Conservation (phyloP, 2,888 invertebrate genomes). For the Reticulitermes lucifugus region DNA sequence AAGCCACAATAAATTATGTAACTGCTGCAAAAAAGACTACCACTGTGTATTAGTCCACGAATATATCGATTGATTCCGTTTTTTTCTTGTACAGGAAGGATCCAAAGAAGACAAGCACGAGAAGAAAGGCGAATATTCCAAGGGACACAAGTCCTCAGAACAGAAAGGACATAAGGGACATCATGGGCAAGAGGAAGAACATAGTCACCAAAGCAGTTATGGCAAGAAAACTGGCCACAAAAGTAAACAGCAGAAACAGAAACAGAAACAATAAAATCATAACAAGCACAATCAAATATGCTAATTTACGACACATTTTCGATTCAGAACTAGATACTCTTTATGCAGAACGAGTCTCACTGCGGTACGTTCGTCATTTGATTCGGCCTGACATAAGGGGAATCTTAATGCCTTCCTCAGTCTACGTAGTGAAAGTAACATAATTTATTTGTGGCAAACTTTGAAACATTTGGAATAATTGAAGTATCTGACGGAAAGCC, state of each 20-base stretch:
- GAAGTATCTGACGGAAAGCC: no score
- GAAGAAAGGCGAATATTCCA: constrained; percentile 58
- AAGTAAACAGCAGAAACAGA: neutral
- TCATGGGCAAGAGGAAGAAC: constrained; percentile 57
- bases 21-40: neutral
- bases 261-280: neutral
- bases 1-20: neutral
- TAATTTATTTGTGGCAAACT: no score
- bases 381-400: no score
- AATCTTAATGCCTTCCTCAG: no score
- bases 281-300: no score
- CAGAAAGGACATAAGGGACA: constrained; percentile 59
- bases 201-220: constrained; percentile 59
- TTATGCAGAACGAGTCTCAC: no score
- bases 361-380: no score
- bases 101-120: constrained; percentile 59
- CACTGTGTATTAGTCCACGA: neutral
- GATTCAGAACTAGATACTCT: no score
- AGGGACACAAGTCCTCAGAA: constrained; percentile 59
- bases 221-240: constrained; percentile 58
- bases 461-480: no score
- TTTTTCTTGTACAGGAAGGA: constrained; percentile 54
- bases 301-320: no score
- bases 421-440: no score
- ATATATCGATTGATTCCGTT: neutral